Evolutionary conservation across 2,113 vertebrate species (phyloP), one percentile per base, ranked within the genome.

Genomic region (Tautogolabrus adspersus): DNA sequence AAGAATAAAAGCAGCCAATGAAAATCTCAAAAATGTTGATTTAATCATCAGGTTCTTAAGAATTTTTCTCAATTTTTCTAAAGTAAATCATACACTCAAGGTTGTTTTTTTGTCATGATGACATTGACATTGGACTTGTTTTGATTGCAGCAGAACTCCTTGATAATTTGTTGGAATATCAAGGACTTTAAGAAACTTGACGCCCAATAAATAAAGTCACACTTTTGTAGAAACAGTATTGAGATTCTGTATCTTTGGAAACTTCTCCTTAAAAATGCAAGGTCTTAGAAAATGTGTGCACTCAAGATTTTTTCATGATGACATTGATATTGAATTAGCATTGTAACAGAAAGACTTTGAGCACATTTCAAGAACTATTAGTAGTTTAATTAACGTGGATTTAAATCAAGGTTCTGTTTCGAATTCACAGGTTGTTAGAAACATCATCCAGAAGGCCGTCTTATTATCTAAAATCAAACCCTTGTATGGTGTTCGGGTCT

Each of bases 1-100:
- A 61, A 68, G 47, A 59, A 34, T 6, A 34, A 26, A 38, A 10
- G 57, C 21, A 34, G 59, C 40, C 56, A 49, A 37, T 62, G 10
- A 21, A 56, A 10, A 75, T 81, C 18, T 49, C 18, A 49, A 8
- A 7, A 47, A 1, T 49, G 15, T 19, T 49, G 5, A 47, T 13
- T 13, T 47, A 15, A 46, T 12, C 1, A 49, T 18, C 47, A 16
- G 18, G 15, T 18, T 49, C 16, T 18, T 6, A 49, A 18, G 47
- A 49, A 2, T 49, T n/a, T 46, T 46, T 12, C 44, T 46, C 44
- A 56, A 82, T 34, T 67, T 73, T 75, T 66, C 60, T 65, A 10
- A 69, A 40, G 67, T 49, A 77, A 58, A 59, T 72, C 5, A 13
- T 40, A 5, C 15, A 61, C 38, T 79, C 79, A 59, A 78, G 59